Evolutionary conservation across 2,797 vertebrate genomes (phyloP).

Genomic region (Danio choprae): DNA sequence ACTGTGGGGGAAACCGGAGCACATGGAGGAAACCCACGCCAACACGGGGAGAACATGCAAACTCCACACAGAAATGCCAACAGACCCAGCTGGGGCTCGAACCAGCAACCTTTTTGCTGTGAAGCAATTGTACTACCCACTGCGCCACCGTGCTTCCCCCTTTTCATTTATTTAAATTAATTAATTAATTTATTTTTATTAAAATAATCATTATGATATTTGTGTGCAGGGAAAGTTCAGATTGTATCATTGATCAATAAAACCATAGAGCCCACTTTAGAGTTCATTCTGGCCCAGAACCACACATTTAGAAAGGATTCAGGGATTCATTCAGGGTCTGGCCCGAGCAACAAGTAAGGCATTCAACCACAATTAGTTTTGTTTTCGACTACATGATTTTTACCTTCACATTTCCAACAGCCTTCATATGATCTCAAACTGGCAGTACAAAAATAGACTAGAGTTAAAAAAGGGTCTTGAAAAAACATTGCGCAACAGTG

Average conservation of each 20-base stretch:
- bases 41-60: too few relatives aligned
- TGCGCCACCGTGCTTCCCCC: too few relatives aligned
- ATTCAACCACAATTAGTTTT: not conserved
- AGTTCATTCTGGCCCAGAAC: not conserved
- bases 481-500: not conserved
- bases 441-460: not conserved
- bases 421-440: not conserved
- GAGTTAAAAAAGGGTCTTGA: not conserved
- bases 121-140: too few relatives aligned
- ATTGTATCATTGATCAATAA: not conserved
- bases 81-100: too few relatives aligned
- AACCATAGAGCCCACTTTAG: not conserved
- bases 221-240: not conserved
- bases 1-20: too few relatives aligned
- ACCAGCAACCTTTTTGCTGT: too few relatives aligned
- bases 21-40: too few relatives aligned
- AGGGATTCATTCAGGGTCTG: too few relatives aligned
- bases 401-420: not conserved
- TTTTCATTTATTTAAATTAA: too few relatives aligned
- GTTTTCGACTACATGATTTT: not conserved
- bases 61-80: too few relatives aligned
- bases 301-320: not conserved
- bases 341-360: slow-evolving; percentile 5
- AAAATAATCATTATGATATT: not conserved
- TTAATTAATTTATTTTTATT: too few relatives aligned